phyloP scores from a whole-genome alignment of 92 coral and sea anemone genomes.

The Micromussa lordhowensis region DNA sequence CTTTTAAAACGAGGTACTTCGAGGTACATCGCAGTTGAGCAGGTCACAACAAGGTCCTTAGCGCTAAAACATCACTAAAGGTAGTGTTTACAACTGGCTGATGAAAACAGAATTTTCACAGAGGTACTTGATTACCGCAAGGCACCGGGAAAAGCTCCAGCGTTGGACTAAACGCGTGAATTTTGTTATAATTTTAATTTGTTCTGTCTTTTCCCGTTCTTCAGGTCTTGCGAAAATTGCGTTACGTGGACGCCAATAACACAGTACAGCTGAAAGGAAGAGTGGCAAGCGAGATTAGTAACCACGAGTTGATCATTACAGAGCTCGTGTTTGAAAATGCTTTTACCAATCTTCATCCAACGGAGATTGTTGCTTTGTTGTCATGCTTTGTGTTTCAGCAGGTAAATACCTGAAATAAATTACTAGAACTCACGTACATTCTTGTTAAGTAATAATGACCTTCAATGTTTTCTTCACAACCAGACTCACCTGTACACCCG shows the following conservation, averaged over 20 bases:
- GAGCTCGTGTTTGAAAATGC: constrained; percentile 85
- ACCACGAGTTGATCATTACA: constrained; percentile 94
- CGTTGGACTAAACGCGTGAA: too few species aligned
- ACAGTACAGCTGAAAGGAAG: constrained; percentile 93
- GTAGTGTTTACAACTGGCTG: too few species aligned
- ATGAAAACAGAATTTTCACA: too few species aligned
- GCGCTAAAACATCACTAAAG: too few species aligned
- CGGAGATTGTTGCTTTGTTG: constrained; percentile 93
- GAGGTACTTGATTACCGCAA: too few species aligned
- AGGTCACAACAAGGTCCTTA: too few species aligned
- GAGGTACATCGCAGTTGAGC: too few species aligned
- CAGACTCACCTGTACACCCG: not conserved
- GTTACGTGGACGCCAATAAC: constrained; percentile 76
- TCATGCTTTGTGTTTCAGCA: constrained; percentile 98
- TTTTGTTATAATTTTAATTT: not conserved
- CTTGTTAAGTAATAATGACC: not conserved
- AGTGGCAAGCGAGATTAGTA: constrained; percentile 97
- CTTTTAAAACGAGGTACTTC: too few species aligned
- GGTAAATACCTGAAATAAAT: constrained; percentile 53
- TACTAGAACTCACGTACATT: not conserved
- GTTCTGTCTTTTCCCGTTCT: not conserved
- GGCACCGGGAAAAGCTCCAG: too few species aligned
- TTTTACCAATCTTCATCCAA: constrained; percentile 85
- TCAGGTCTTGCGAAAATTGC: constrained; percentile 87
- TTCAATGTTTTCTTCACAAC: not conserved